These are phyloP conservation scores for Forpus xanthops DNA, from an alignment of 2,797 vertebrate species.

Conservation along the genomic window DNA sequence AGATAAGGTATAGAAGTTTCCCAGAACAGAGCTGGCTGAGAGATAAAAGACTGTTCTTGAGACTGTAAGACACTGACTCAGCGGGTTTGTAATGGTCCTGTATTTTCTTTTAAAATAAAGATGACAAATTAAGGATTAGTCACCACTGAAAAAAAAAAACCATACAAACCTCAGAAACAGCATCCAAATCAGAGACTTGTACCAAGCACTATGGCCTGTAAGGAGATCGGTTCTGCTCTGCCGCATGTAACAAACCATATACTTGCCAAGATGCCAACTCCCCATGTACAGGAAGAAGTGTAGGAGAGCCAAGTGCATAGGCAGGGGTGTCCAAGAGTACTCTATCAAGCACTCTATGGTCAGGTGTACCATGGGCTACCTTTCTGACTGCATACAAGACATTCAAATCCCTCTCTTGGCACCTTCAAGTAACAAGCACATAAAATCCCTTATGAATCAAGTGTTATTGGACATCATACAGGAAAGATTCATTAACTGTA, in stretches of 20 bases:
- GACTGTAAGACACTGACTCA: not conserved
- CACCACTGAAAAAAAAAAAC: not conserved
- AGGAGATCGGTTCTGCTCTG: not conserved
- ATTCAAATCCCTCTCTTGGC: not conserved
- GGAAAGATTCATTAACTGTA: not conserved
- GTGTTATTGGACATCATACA: not conserved
- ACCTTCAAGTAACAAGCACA: not conserved
- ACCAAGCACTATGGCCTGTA: not conserved
- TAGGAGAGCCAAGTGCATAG: not conserved
- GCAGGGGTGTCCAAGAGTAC: not conserved
- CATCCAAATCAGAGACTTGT: not conserved
- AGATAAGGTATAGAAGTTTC: not conserved
- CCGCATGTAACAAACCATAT: not conserved
- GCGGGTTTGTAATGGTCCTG: not conserved
- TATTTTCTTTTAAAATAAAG: not conserved
- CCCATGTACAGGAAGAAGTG: not conserved
- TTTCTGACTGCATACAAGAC: not conserved
- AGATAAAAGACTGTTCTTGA: not conserved
- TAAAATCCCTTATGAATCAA: not conserved
- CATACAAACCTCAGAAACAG: not conserved
- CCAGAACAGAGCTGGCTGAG: not conserved
- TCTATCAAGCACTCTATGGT: not conserved
- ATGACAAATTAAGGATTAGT: not conserved
- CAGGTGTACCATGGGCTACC: not conserved
- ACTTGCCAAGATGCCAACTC: not conserved